Evolutionary conservation across 2,797 vertebrate genomes (phyloP).

Genomic region (Cottoperca gobio): DNA sequence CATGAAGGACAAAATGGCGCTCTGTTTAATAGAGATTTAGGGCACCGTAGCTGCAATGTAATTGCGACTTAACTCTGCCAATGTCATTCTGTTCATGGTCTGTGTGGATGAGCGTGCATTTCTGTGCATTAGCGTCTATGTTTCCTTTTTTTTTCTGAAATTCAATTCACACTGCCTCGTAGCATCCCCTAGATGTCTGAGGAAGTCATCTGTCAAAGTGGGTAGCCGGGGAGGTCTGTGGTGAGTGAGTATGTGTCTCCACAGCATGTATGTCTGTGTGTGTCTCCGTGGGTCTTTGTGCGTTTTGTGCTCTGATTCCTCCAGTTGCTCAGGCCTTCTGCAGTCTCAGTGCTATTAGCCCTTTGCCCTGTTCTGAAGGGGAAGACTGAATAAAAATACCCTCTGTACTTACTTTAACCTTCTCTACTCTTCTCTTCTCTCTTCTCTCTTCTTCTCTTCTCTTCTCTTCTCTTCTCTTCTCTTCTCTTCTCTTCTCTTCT

Average conservation of each 20-base stretch:
- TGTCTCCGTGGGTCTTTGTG: constrained; percentile 34
- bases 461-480: neutral
- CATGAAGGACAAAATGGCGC: constrained; percentile 35
- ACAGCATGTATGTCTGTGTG: constrained; percentile 22
- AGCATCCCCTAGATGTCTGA: constrained; percentile 29
- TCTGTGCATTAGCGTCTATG: constrained; percentile 11
- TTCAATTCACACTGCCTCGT: constrained; percentile 67
- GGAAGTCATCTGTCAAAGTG: constrained; percentile 67
- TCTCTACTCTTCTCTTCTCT: neutral
- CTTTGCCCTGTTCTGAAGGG: constrained; percentile 60
- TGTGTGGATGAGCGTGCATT: constrained; percentile 14
- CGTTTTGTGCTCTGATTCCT: constrained; percentile 71
- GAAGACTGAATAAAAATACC: constrained; percentile 34
- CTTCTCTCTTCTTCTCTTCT: neutral
- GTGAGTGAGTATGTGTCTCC: constrained; percentile 36
- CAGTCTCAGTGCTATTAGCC: constrained; percentile 72
- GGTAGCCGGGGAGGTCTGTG: constrained; percentile 35
- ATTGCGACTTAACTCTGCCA: constrained; percentile 57
- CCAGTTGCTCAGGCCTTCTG: constrained; percentile 52
- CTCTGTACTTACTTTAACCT: constrained; percentile 25
- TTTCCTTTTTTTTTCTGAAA: constrained; percentile 24
- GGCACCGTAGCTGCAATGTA: constrained; percentile 41
- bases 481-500: neutral
- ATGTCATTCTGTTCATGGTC: constrained; percentile 50
- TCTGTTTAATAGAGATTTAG: constrained; percentile 51